Conservation (phyloP, 2,888 invertebrate genomes). For the Drosophila greeni region DNA sequence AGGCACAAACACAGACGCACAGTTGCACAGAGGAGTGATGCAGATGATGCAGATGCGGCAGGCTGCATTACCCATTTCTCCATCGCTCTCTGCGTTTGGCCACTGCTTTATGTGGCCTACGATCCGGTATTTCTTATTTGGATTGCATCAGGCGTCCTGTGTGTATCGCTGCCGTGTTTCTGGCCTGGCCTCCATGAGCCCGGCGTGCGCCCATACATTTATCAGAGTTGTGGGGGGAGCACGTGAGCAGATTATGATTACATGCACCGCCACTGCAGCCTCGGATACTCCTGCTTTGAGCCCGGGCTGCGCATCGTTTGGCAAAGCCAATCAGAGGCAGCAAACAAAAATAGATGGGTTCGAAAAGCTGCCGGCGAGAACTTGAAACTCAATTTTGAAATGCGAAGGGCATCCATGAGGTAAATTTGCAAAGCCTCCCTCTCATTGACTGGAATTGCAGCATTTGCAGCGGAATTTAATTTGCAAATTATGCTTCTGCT, state of each 20-base stretch:
- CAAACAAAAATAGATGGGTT: slow-evolving; percentile 23
- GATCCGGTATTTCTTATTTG: slow-evolving; percentile 16
- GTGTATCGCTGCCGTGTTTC: slow-evolving; percentile 25
- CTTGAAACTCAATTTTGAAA: slow-evolving; percentile 8
- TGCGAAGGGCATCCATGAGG: background rate
- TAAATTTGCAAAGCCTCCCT: background rate
- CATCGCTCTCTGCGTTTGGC: slow-evolving; percentile 12
- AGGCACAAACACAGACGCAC: slow-evolving; percentile 8
- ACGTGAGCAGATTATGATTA: slow-evolving; percentile 65
- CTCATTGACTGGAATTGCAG: background rate
- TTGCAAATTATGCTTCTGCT: background rate
- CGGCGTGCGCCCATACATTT: slow-evolving; percentile 34
- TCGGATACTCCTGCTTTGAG: slow-evolving; percentile 23
- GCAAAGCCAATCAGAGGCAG: slow-evolving; percentile 31
- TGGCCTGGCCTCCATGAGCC: slow-evolving; percentile 6
- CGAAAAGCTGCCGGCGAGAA: background rate
- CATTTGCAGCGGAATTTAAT: background rate
- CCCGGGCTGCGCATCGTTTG: slow-evolving; percentile 10
- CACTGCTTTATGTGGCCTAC: slow-evolving; percentile 28
- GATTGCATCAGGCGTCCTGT: slow-evolving; percentile 17
- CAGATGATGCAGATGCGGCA: background rate
- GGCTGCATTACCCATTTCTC: slow-evolving; percentile 17
- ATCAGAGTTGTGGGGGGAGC: slow-evolving; percentile 36
- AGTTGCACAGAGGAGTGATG: background rate
- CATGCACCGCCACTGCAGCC: slow-evolving; percentile 18